Conservation (phyloP, 1,140 invertebrate species). For the Drosophila pallidifrons region DNA sequence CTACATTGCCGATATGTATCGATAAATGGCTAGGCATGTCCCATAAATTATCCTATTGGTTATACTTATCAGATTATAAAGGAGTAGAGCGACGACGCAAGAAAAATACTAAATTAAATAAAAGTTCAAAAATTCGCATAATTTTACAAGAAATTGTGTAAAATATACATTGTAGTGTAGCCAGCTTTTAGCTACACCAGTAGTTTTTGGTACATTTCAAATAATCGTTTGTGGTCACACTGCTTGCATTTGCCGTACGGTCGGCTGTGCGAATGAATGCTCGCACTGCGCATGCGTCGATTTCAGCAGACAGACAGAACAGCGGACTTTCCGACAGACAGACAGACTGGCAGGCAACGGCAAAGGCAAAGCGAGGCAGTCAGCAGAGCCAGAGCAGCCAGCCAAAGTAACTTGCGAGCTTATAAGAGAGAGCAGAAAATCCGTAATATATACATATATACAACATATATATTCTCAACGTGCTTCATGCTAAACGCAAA, state of each 20-base stretch:
- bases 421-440: constrained; percentile 60
- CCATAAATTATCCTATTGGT: too few relatives aligned
- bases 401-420: constrained; percentile 56
- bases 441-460: constrained; percentile 45
- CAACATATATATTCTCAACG: constrained; percentile 49
- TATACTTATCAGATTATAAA: too few relatives aligned
- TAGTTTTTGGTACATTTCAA: too few relatives aligned
- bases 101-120: too few relatives aligned
- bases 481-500: constrained; percentile 50
- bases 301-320: constrained; percentile 25
- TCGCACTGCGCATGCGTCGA: constrained; percentile 34
- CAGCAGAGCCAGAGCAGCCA: constrained; percentile 34
- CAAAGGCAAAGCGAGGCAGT: constrained; percentile 14
- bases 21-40: neutral
- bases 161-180: too few relatives aligned
- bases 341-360: constrained; percentile 10
- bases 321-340: constrained; percentile 4
- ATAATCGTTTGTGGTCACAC: too few relatives aligned
- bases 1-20: constrained; percentile 4
- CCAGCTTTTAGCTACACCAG: too few relatives aligned
- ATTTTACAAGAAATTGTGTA: too few relatives aligned
- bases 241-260: constrained; percentile 27
- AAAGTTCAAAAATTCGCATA: too few relatives aligned
- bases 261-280: constrained; percentile 5
- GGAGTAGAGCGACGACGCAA: too few relatives aligned